phyloP scores from a whole-genome alignment of 2,797 vertebrate genomes.

The Micropoecilia bifurca region DNA sequence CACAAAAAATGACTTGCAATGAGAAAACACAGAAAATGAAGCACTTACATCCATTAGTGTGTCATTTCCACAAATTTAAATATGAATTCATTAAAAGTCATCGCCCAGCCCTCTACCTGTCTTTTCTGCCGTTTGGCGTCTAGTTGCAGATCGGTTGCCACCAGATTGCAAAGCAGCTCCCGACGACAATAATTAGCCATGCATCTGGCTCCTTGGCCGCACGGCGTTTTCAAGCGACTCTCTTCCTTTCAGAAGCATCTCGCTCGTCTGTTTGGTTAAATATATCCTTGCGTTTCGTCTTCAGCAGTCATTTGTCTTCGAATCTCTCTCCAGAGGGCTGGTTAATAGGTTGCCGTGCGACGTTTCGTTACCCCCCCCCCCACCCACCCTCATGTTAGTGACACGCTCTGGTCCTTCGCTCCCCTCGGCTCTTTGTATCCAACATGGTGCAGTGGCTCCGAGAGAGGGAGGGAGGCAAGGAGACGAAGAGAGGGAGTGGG shows the following conservation, averaged over 20 bases:
- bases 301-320: conserved; percentile 24
- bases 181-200: conserved; percentile 51
- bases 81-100: conserved; percentile 18
- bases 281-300: conserved; percentile 30
- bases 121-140: conserved; percentile 35
- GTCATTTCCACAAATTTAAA: conserved; percentile 14
- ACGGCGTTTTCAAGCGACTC: conserved; percentile 45
- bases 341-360: conserved; percentile 66
- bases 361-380: conserved; percentile 54
- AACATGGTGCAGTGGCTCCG: conserved; percentile 79
- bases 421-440: conserved; percentile 77
- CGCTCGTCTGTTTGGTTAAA: conserved; percentile 26
- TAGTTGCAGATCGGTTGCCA: conserved; percentile 37
- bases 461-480: conserved; percentile 53
- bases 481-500: conserved; percentile 32
- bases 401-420: conserved; percentile 66
- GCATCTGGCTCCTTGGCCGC: conserved; percentile 45
- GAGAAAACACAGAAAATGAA: conserved; percentile 9
- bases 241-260: conserved; percentile 54
- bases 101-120: conserved; percentile 53
- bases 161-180: conserved; percentile 57
- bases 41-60: conserved; percentile 3
- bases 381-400: conserved; percentile 68
- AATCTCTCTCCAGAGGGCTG: conserved; percentile 45
- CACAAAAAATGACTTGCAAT: conserved; percentile 2